phyloP scores from a whole-genome alignment of 2,888 invertebrate species.

The Ormyrus labotus region DNA sequence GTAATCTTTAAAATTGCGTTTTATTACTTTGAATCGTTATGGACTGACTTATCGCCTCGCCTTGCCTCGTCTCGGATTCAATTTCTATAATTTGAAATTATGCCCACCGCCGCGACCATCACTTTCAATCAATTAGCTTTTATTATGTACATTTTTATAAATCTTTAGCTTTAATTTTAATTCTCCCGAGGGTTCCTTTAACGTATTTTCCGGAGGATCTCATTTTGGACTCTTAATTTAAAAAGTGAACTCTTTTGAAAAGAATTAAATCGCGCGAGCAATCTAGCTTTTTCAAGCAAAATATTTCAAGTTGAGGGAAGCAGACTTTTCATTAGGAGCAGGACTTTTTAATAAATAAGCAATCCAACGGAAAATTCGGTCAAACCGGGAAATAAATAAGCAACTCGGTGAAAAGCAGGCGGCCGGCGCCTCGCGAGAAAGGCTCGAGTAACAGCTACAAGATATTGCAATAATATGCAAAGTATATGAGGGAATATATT shows the following conservation, averaged over 20 bases:
- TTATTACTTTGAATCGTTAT: slow-evolving; percentile 51
- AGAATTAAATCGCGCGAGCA: too few species aligned
- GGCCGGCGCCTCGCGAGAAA: slow-evolving; percentile 59
- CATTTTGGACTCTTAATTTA: too few species aligned
- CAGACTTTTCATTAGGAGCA: neutral
- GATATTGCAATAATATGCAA: slow-evolving; percentile 76
- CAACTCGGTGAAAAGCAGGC: slow-evolving; percentile 4
- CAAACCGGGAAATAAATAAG: slow-evolving; percentile 45
- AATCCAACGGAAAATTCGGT: slow-evolving; percentile 18
- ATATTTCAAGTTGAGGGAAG: neutral
- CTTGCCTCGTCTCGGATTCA: slow-evolving; percentile 29
- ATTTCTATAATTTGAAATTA: slow-evolving; percentile 53
- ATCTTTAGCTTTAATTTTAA: neutral
- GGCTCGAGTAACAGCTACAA: slow-evolving; percentile 72
- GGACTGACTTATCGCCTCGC: slow-evolving; percentile 30
- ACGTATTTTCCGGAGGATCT: neutral
- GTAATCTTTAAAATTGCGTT: slow-evolving; percentile 58
- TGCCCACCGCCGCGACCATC: neutral
- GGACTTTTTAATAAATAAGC: slow-evolving; percentile 7
- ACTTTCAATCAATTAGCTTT: slow-evolving; percentile 49
- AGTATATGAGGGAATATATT: slow-evolving; percentile 76
- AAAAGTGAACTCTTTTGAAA: too few species aligned
- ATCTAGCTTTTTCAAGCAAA: too few species aligned
- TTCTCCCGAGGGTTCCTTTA: too few species aligned
- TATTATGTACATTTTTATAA: neutral